phyloP scores from a whole-genome alignment of 2,113 vertebrate species.

The Rhinichthys klamathensis region DNA sequence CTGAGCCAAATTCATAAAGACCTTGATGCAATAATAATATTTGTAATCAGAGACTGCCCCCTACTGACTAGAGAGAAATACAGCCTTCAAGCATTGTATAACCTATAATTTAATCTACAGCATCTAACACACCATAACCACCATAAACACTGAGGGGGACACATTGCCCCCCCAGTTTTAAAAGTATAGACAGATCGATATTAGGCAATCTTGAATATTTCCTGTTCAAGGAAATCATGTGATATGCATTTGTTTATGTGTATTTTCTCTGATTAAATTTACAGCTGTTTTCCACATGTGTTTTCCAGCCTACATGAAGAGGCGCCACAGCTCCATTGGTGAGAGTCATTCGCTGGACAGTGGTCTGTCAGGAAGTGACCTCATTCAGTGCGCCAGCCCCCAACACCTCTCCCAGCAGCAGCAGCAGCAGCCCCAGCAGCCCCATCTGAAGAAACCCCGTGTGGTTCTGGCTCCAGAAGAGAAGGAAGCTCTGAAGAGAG shows the following conservation, averaged over 20 bases:
- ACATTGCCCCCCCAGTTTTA: not conserved
- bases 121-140: not conserved
- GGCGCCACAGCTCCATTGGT: conserved; percentile 86
- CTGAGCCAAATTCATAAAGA: not conserved
- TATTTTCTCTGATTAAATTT: not conserved
- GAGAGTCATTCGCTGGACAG: conserved; percentile 82
- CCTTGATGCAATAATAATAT: not conserved
- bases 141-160: not conserved
- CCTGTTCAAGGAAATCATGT: not conserved
- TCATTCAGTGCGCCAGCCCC: conserved; percentile 84
- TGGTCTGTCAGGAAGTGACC: conserved; percentile 74
- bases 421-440: conserved; percentile 84
- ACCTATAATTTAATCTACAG: not conserved
- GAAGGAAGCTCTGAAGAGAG: conserved; percentile 86
- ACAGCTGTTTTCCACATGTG: not conserved
- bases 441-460: conserved; percentile 86
- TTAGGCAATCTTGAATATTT: not conserved
- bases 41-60: conserved; percentile 43
- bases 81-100: not conserved
- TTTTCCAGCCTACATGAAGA: conserved; percentile 86
- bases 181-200: not conserved
- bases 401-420: conserved; percentile 87
- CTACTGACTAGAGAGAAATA: conserved; percentile 34
- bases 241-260: not conserved
- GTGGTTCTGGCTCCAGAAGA: conserved; percentile 86